phyloP scores from a whole-genome alignment of 2,888 invertebrate genomes.

The Drosophila prostipennis region DNA sequence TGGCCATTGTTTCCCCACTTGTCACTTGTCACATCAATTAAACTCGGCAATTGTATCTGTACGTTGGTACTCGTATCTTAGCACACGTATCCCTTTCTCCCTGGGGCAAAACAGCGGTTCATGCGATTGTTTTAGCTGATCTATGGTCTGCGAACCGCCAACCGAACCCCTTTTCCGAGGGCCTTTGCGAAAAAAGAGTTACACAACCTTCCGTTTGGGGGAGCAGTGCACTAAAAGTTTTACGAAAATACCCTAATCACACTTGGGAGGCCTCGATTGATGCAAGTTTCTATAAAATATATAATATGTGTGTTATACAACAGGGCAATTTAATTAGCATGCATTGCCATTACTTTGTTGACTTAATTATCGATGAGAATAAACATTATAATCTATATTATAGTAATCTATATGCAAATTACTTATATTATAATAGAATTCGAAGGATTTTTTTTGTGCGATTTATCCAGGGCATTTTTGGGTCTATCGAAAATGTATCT shows the following conservation, averaged over 20 bases:
- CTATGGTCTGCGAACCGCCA: slow-evolving; percentile 10
- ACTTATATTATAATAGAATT: neutral
- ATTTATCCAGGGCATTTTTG: neutral
- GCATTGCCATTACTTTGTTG: neutral
- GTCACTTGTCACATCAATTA: slow-evolving; percentile 58
- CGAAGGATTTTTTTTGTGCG: neutral
- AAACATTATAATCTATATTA: neutral
- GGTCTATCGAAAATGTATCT: slow-evolving; percentile 3
- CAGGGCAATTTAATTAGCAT: neutral
- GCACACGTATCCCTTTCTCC: slow-evolving; percentile 1
- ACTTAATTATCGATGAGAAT: neutral
- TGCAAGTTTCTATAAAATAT: neutral
- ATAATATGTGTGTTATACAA: neutral
- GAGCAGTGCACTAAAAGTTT: neutral
- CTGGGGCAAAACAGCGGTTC: slow-evolving; percentile 44
- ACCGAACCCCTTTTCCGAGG: slow-evolving; percentile 1
- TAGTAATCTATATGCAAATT: too few species aligned
- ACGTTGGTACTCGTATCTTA: slow-evolving; percentile 4
- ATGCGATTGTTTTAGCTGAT: slow-evolving; percentile 51
- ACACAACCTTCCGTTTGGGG: slow-evolving; percentile 15
- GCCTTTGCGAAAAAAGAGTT: slow-evolving; percentile 16
- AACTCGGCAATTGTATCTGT: slow-evolving; percentile 47
- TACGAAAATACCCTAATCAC: neutral
- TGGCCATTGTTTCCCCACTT: slow-evolving; percentile 34
- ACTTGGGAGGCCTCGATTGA: neutral